Base-by-base conservation (phyloP, 2,113 vertebrate species). In the Ictidomys tridecemlineatus region DNA sequence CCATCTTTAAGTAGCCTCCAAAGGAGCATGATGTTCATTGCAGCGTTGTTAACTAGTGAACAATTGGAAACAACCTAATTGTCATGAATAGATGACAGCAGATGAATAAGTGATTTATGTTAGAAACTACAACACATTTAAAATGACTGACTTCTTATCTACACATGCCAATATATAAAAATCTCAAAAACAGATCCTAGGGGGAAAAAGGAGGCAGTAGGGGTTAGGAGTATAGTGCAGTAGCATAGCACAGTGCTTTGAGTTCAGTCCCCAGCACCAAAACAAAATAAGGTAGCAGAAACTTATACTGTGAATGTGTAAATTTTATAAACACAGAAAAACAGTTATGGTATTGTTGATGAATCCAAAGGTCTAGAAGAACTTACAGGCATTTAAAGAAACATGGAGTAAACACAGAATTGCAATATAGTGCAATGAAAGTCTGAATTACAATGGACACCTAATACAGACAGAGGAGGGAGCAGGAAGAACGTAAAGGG, bases 281-380 rank as follows among this genome's bases (percentile, higher is more conserved):
- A 45, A 32, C 24, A 8, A 17, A 18, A 8, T 26, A 8, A 84
- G 58, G 83, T 48, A 85, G 56, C 48, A 82, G 83, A 89, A 72
- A 89, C 45, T 84, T 88, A 53, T 58, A 53, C 58, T 48, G 51
- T 53, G 39, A 70, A 93, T 69, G 58, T 53, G 26, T 77, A 39
- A 45, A 89, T 30, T 63, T 72, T 83, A n/a, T 93, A 93, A 96
- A 80, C 14, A 85, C 69, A 95, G 85, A 94, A 83, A 92, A 84
- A 63, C 32, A 70, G 69, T 73, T 22, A 65, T 77, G 42, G 77
- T 84, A 53, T 30, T 58, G 28, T 45, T 74, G 34, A 91, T 34
- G 12, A 83, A 53, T 90, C 30, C 34, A 78, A 94, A 89, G n/a
- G 53, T 80, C 34, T 76, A 39, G 76, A 87, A 74, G 73, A 91